phyloP scores from a whole-genome alignment of 2,797 vertebrate genomes.

The Coregonus suidteri region DNA sequence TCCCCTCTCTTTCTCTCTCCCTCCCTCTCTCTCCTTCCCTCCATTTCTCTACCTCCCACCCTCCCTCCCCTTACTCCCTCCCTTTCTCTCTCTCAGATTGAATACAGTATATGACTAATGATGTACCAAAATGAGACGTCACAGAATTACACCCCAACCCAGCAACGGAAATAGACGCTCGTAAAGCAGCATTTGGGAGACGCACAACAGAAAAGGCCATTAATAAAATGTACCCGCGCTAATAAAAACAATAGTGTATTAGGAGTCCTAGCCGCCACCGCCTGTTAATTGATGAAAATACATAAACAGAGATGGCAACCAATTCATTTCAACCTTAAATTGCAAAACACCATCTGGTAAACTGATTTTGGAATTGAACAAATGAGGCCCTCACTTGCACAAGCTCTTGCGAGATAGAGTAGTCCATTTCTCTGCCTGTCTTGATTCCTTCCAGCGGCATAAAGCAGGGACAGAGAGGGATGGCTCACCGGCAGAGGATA shows the following conservation, averaged over 20 bases:
- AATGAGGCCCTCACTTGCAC: conserved; percentile 49
- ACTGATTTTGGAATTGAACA: conserved; percentile 62
- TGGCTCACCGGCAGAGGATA: conserved; percentile 49
- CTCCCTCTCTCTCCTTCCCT: background rate
- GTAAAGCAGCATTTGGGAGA: conserved; percentile 3
- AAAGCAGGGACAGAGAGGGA: conserved; percentile 58
- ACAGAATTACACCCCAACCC: background rate
- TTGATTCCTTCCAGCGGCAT: conserved; percentile 56
- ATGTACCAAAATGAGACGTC: conserved; percentile 35
- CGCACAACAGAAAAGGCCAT: conserved; percentile 22
- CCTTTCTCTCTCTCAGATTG: background rate
- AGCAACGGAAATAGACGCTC: conserved; percentile 2
- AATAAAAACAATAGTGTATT: conserved; percentile 44
- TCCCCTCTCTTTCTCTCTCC: background rate
- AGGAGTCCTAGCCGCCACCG: conserved; percentile 24
- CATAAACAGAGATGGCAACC: conserved; percentile 58
- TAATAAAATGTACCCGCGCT: conserved; percentile 28
- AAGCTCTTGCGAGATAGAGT: conserved; percentile 48
- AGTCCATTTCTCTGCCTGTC: conserved; percentile 67
- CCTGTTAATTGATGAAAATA: conserved; percentile 70
- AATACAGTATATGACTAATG: conserved; percentile 46
- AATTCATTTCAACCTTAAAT: conserved; percentile 71
- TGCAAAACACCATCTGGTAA: conserved; percentile 72
- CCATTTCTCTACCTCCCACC: background rate
- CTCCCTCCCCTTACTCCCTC: background rate